phyloP scores from a whole-genome alignment of 2,888 invertebrate genomes.

The Auanema freiburgensis region DNA sequence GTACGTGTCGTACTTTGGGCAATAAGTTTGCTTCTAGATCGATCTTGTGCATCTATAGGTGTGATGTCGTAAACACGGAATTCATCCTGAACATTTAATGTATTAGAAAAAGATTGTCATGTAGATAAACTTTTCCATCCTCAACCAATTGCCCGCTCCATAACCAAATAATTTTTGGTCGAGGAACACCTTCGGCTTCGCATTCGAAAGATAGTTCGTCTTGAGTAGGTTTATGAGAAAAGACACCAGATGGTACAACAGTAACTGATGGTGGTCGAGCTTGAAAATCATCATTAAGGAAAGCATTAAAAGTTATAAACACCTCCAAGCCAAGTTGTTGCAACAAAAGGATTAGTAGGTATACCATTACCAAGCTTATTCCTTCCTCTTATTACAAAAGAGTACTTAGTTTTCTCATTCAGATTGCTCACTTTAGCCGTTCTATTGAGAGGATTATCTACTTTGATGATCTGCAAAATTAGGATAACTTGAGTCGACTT shows the following conservation, averaged over 20 bases:
- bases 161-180: slow-evolving; percentile 62
- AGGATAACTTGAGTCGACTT: background rate
- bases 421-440: slow-evolving; percentile 46
- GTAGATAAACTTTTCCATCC: slow-evolving; percentile 50
- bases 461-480: slow-evolving; percentile 10
- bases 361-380: slow-evolving; percentile 61
- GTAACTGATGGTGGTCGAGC: slow-evolving; percentile 51
- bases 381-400: slow-evolving; percentile 54
- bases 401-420: slow-evolving; percentile 59
- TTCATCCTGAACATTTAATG: slow-evolving; percentile 41
- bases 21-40: slow-evolving; percentile 51
- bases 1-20: slow-evolving; percentile 57
- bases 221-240: slow-evolving; percentile 51
- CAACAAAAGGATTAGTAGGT: slow-evolving; percentile 48
- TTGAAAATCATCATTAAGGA: too few relatives aligned
- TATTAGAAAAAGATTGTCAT: background rate
- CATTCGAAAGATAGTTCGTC: slow-evolving; percentile 57
- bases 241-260: slow-evolving; percentile 44
- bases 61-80: slow-evolving; percentile 61
- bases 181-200: slow-evolving; percentile 59
- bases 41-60: slow-evolving; percentile 52
- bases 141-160: slow-evolving; percentile 58
- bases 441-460: slow-evolving; percentile 47
- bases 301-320: too few relatives aligned
- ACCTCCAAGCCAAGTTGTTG: slow-evolving; percentile 56